Percentiles rank a stretch among this genome's conserved stretches.
These are phyloP conservation scores for Meriones unguiculatus DNA, from an alignment of 2,113 vertebrate genomes.

Conservation along the genomic window DNA sequence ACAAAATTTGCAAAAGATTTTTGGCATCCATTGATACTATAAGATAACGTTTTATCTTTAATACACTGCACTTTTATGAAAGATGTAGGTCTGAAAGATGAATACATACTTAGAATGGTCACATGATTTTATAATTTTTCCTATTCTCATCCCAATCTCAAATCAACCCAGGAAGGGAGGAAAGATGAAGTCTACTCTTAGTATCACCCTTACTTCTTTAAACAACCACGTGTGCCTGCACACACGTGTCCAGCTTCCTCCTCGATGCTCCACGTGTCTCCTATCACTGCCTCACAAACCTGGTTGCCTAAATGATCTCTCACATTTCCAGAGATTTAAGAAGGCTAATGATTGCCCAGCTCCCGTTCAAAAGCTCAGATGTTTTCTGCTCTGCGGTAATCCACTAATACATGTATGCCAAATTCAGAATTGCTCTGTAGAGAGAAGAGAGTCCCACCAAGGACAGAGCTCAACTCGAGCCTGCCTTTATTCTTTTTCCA, in stretches of 20 bases:
- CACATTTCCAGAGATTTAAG: conserved; percentile 68
- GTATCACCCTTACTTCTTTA: neutral
- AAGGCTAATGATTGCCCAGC: conserved; percentile 57
- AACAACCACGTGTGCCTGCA: too few species aligned
- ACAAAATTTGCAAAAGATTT: neutral
- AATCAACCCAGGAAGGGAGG: neutral
- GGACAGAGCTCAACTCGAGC: conserved; percentile 82
- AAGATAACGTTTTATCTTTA: neutral
- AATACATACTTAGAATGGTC: neutral
- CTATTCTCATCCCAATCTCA: neutral
- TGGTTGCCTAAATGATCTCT: conserved; percentile 69
- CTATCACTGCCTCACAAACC: conserved; percentile 26
- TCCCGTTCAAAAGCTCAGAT: conserved; percentile 64
- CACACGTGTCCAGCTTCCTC: neutral
- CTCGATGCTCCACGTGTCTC: conserved; percentile 44
- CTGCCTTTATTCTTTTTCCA: conserved; percentile 72
- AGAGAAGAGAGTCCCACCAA: conserved; percentile 77
- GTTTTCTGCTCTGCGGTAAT: conserved; percentile 74
- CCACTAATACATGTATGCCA: conserved; percentile 79
- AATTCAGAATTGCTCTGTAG: conserved; percentile 83
- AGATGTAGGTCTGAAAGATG: neutral
- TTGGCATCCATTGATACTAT: neutral
- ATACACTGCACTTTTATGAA: neutral
- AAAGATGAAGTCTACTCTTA: neutral
- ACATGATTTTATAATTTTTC: neutral